phyloP scores from a whole-genome alignment of 2,797 vertebrate species.

The Sternotherus odoratus region DNA sequence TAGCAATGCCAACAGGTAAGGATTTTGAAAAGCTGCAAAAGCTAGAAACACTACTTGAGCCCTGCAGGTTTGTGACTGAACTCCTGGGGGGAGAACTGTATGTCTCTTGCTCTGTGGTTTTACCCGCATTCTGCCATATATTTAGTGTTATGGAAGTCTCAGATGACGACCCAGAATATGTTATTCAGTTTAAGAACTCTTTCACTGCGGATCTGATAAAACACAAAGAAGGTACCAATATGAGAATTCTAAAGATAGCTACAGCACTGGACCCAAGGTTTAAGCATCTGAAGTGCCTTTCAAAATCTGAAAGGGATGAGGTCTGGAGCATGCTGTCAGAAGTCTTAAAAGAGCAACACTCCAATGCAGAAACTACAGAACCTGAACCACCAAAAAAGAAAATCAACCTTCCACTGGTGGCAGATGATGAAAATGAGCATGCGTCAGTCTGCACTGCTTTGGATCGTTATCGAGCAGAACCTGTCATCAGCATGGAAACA shows the following conservation, averaged over 20 bases:
- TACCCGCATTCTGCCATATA: conserved; percentile 22
- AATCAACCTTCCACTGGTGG: background rate
- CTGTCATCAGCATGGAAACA: conserved; percentile 31
- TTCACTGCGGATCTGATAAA: conserved; percentile 7
- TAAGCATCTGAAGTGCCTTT: conserved; percentile 26
- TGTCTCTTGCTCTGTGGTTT: conserved; percentile 23
- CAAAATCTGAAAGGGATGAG: conserved; percentile 33
- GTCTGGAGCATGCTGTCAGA: background rate
- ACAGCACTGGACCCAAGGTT: conserved; percentile 16
- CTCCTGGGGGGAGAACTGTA: conserved; percentile 11
- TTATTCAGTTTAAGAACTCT: conserved; percentile 15
- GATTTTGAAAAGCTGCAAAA: background rate
- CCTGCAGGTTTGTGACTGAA: conserved; percentile 25
- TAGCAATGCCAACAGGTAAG: background rate
- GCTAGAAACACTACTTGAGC: background rate
- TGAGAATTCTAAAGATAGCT: conserved; percentile 37
- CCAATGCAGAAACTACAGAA: background rate
- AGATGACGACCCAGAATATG: conserved; percentile 20
- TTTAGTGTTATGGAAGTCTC: conserved; percentile 28
- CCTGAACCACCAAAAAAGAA: background rate
- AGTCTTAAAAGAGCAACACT: background rate
- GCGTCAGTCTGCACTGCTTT: background rate
- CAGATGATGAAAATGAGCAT: background rate
- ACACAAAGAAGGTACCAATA: conserved; percentile 2
- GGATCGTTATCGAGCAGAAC: conserved; percentile 7